phyloP scores from a whole-genome alignment of 1,140 invertebrate genomes.

The Drosophila pandora region DNA sequence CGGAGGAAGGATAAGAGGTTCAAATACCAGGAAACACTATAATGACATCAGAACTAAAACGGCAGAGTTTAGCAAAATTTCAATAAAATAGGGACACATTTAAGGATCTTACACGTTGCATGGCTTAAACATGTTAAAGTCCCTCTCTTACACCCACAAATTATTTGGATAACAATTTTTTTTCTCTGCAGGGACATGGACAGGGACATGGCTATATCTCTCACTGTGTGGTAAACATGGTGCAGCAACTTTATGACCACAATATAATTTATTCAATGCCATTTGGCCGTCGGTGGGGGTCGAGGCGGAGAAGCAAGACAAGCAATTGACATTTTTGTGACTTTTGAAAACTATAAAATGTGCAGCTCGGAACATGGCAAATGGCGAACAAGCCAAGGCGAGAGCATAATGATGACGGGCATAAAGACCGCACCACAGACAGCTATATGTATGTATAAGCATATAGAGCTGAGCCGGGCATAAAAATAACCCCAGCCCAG shows the following conservation, averaged over 20 bases:
- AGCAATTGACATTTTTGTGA: slow-evolving; percentile 81
- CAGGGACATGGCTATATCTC: slow-evolving; percentile 41
- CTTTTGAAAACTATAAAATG: slow-evolving; percentile 82
- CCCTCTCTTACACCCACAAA: neutral
- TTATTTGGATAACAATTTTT: neutral
- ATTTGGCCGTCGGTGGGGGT: slow-evolving; percentile 36
- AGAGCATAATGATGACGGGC: slow-evolving; percentile 66
- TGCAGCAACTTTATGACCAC: slow-evolving; percentile 75
- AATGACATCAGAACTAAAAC: too few species aligned
- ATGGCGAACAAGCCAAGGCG: slow-evolving; percentile 40
- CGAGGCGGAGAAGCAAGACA: slow-evolving; percentile 44
- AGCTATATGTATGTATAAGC: slow-evolving; percentile 21
- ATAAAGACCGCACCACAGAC: slow-evolving; percentile 63
- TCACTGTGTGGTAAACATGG: slow-evolving; percentile 58
- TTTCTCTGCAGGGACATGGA: slow-evolving; percentile 32
- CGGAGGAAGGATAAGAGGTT: too few species aligned
- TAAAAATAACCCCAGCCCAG: slow-evolving; percentile 23
- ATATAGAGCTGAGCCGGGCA: slow-evolving; percentile 8
- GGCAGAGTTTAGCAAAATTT: too few species aligned
- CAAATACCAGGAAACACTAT: too few species aligned
- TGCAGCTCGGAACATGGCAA: slow-evolving; percentile 57
- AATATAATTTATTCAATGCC: slow-evolving; percentile 82
- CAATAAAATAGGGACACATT: too few species aligned
- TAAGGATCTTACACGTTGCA: neutral
- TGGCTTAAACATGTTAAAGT: neutral